Evolutionary conservation across 1,140 invertebrate species (phyloP), one percentile per base, ranked within the genome.

Genomic region (Zaprionus nigranus): DNA sequence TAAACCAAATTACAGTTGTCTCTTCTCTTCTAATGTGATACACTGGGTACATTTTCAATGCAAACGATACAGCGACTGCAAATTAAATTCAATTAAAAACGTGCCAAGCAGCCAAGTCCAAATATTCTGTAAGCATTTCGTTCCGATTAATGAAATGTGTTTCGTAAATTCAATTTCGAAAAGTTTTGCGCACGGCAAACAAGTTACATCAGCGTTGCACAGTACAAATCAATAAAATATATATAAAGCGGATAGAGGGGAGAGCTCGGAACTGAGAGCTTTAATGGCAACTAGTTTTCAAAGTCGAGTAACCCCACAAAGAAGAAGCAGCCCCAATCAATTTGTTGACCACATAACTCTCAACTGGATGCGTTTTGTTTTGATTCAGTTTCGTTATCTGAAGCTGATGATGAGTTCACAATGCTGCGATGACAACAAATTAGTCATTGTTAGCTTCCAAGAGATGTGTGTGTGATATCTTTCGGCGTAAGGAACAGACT

Each of bases 51-150:
- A 67, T 59, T 46, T 40, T 17, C 28, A 57, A 46, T 60, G 54
- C 64, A 69, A 20, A 26, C 34, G 22, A 60, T 58, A 61, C 67
- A 28, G n/a, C 7, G 22, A 57, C 22, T 58, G 65, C 28, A 13
- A 86, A 82, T 79, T 77, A 61, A 87, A 87, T 87, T 87, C 76
- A 76, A 87, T 86, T 82, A 86, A 79, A 72, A 72, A 46, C 78
- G 62, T 81, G 74, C 66, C 70, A 81, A 78, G 72, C 75, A 84
- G 65, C 54, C 69, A 61, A 46, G 40, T 60, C 61, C 79, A 70
- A 79, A 73, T 68, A 72, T 38, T 49, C 69, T 70, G 46, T 54
- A 60, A 66, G 53, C 54, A 43, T 65, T 67, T 13, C 56, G 56
- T 49, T 54, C 51, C n/a, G 3, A 40, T 67, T 46, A 64, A 60